A percentile compares a stretch with the other conserved stretches of the same genome.
Conservation (phyloP, 2,797 vertebrate genomes). For the Acipenser transmontanus region DNA sequence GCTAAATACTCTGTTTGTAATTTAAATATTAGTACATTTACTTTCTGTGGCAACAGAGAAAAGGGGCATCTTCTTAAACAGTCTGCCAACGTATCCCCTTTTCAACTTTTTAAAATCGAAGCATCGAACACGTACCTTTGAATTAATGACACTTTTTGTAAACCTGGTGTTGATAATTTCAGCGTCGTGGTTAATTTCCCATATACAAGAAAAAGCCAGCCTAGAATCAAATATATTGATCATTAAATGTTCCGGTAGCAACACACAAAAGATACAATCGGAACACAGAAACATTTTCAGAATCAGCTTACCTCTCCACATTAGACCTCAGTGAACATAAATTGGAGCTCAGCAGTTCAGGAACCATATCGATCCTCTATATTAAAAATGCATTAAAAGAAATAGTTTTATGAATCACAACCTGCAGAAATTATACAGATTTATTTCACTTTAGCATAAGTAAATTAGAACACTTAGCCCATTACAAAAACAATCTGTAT, state of each 20-base stretch:
- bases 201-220: conserved; percentile 93
- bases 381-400: conserved; percentile 29
- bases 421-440: too few relatives aligned
- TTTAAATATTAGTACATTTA: too few relatives aligned
- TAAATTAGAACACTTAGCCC: not conserved
- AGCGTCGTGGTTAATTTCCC: conserved; percentile 85
- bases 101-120: not conserved
- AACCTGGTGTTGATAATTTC: conserved; percentile 84
- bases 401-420: not conserved
- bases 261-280: conserved; percentile 11
- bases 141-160: conserved; percentile 92
- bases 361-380: conserved; percentile 99
- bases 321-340: conserved; percentile 87
- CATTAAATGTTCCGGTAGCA: not conserved
- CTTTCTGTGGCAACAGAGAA: too few relatives aligned
- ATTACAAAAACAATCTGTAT: too few relatives aligned
- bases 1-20: too few relatives aligned
- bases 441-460: too few relatives aligned
- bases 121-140: conserved; percentile 67
- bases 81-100: too few relatives aligned
- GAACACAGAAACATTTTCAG: conserved; percentile 4
- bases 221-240: conserved; percentile 39
- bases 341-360: conserved; percentile 93
- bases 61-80: too few relatives aligned
- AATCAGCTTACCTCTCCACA: conserved; percentile 77